These are phyloP conservation scores for Scaptomyza caliginosa DNA, from an alignment of 2,888 invertebrate species.

Conservation along the genomic window DNA sequence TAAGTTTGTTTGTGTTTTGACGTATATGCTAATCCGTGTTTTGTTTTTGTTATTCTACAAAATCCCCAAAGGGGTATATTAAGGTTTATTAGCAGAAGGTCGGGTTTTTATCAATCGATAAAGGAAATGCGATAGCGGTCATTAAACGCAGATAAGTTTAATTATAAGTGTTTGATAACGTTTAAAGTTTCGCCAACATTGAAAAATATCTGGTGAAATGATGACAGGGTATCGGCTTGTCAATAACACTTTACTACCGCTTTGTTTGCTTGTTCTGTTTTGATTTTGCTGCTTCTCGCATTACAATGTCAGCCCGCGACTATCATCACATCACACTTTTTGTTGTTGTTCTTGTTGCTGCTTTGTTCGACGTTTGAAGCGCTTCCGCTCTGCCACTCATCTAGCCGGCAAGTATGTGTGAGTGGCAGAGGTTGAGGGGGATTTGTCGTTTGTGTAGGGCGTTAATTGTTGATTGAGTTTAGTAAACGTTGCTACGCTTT, in stretches of 20 bases:
- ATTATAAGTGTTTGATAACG: neutral
- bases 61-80: neutral
- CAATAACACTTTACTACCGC: neutral
- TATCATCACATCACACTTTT: slow-evolving; percentile 51
- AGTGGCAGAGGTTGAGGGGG: too few species aligned
- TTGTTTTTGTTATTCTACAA: slow-evolving; percentile 21
- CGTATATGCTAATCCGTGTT: slow-evolving; percentile 36
- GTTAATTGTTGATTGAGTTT: slow-evolving; percentile 46
- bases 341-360: slow-evolving; percentile 2
- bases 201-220: neutral
- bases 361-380: slow-evolving; percentile 55
- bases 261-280: slow-evolving; percentile 51
- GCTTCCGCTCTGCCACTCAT: slow-evolving; percentile 63
- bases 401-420: slow-evolving; percentile 29
- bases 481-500: slow-evolving; percentile 20
- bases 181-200: neutral
- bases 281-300: slow-evolving; percentile 62
- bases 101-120: neutral
- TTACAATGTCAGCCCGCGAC: slow-evolving; percentile 46
- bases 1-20: slow-evolving; percentile 3
- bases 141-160: neutral
- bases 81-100: neutral
- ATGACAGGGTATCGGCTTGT: slow-evolving; percentile 1
- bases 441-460: slow-evolving; percentile 1
- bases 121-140: neutral